Conservation (phyloP, 2,113 vertebrate genomes). For the Sigmodon hispidus region DNA sequence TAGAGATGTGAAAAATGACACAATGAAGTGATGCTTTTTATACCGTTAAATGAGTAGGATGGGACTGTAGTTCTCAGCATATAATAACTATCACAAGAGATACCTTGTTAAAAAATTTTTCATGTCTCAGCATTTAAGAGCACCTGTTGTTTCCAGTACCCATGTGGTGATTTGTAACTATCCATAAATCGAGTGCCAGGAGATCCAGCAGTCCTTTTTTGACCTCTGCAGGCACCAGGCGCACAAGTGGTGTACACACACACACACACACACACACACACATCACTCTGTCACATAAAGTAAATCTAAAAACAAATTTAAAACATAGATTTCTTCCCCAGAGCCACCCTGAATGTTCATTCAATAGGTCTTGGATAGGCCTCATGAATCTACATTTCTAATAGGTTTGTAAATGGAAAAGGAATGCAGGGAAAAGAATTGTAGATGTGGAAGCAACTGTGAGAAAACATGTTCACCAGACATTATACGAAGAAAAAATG, state of each 20-base stretch:
- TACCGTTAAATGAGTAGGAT: not conserved
- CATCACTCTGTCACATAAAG: not conserved
- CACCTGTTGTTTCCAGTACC: not conserved
- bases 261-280: not conserved
- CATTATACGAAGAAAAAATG: not conserved
- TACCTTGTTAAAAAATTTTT: not conserved
- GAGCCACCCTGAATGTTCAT: not conserved
- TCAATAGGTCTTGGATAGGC: not conserved
- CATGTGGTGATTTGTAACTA: not conserved
- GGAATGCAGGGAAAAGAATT: conserved; percentile 1
- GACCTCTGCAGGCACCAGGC: not conserved
- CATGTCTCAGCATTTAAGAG: not conserved
- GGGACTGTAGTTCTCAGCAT: not conserved
- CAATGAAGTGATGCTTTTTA: conserved; percentile 2
- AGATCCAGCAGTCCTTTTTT: not conserved
- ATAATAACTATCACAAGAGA: not conserved
- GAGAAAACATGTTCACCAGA: not conserved
- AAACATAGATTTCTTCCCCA: not conserved
- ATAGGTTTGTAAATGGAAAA: not conserved
- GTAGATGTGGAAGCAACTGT: not conserved
- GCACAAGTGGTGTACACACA: not conserved
- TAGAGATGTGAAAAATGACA: not conserved
- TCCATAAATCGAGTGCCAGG: not conserved
- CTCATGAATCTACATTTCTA: conserved; percentile 17
- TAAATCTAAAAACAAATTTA: not conserved